Base-by-base conservation (phyloP, 2,113 vertebrate species). In the Glareola pratincola region DNA sequence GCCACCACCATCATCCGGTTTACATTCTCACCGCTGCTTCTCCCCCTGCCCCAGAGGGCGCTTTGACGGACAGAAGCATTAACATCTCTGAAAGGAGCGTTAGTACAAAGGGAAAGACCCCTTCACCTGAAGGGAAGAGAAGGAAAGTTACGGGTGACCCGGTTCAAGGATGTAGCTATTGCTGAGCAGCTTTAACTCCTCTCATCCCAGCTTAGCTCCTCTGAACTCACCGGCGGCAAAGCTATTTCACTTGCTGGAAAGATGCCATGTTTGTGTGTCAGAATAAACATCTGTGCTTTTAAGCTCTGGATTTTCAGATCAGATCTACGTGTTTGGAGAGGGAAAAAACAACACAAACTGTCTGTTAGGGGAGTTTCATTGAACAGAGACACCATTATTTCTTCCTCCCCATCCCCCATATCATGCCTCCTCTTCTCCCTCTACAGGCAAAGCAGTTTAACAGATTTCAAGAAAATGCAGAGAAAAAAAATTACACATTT, bases 151-250 rank as follows among this genome's bases (percentile, higher is more conserved):
- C 26, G 80, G 96, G 94, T 98, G 97, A 97, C 86, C 86, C 13
- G 80, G 64, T 85, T 92, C 96, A 95, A 77, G 96, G 97, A 94
- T 83, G 92, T 77, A 95, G 94, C 91, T 96, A 72, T 88, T 91
- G 95, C 95, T 96, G 92, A 94, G 92, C 76, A 90, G 96, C 91
- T 97, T 97, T 97, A 90, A 97, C 95, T 98, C 94, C 94, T 98
- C 85, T 97, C 66, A 98, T 97, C 96, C 96, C 94, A 87, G 89
- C 94, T 97, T 76, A 97, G 84, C 85, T 88, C 94, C 95, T 95
- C 80, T 0, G 82, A 95, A 59, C 39, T 22, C 64, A 51, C 7
- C 72, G 78, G 72, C 2, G 0, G n/a, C 72, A 39, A 90, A 54
- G 93, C 76, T 57, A 41, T 48, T 82, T 53, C 66, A 57, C 68